Base-by-base conservation (phyloP, 2,797 vertebrate species). In the Enteromius paludinosus region DNA sequence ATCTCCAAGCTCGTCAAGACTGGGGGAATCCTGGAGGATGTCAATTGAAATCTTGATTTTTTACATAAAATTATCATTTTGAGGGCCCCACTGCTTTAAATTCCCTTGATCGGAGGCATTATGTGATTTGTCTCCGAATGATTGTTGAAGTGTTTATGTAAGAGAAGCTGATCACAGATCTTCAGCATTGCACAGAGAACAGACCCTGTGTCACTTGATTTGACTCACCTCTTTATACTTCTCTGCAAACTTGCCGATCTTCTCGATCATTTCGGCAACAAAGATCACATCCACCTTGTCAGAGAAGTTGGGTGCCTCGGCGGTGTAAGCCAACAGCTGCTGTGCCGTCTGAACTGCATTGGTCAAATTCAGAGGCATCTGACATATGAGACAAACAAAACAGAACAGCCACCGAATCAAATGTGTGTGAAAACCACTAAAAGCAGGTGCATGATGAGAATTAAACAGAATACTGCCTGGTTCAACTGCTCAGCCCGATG, bases 211-310 rank as follows among this genome's bases (percentile, higher is more conserved):
- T 35, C 5, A 35, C 35, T 38, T 38, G 41, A 11, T 5, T 25
- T 2, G 23, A 92, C 92, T 95, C 90, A 98, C 98, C 87, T 99
- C 97, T 95, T 98, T 99, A 68, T 97, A 97, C 90, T 96, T 98
- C 87, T 99, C 97, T 0, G 97, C 96, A 93, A 99, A 99, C 89
- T 95, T 96, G 83, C 96, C 95, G 83, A 99, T 98, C 90, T 99
- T 99, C 90, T 99, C 98, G 35, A 99, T 98, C 97, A 99, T 99
- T 93, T 99, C 97, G 5, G 98, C 97, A 86, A 99, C 97, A 85
- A 99, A 98, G 91, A 99, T 97, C 33, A 99, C 96, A 87, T 99
- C 98, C 96, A 99, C 98, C 93, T 99, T 99, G 94, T 99, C 98
- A 3, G 98, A 97, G 91, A 99, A 98, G 92, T 98, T 99, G 87